Evolutionary conservation across 1,140 invertebrate genomes (phyloP).

Genomic region (Lordiphosa stackelbergi): DNA sequence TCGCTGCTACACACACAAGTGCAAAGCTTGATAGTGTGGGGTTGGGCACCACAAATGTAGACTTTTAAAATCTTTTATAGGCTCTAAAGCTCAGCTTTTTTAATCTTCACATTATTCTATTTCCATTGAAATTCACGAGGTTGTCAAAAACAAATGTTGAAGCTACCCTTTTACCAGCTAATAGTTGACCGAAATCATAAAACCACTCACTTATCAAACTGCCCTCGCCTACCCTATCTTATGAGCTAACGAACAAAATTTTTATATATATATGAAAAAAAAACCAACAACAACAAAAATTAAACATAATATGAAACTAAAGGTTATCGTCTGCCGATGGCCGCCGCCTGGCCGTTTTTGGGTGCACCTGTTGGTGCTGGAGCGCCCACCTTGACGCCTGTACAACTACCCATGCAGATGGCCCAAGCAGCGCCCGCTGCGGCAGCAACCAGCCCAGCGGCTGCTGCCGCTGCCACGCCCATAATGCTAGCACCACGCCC

Average conservation of each 20-base stretch:
- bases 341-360: conserved; percentile 77
- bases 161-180: no score
- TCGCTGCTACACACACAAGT: no score
- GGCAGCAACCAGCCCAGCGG: conserved; percentile 72
- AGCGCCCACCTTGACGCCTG: conserved; percentile 79
- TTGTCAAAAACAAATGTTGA: no score
- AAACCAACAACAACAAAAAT: conserved; percentile 11
- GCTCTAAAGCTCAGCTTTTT: no score
- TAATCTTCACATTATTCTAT: no score
- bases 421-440: conserved; percentile 76
- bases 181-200: no score
- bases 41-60: no score
- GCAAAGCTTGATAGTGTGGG: no score
- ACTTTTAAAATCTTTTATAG: no score
- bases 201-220: conserved; percentile 10
- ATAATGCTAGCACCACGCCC: conserved; percentile 76
- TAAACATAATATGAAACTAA: conserved; percentile 49
- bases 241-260: no score
- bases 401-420: conserved; percentile 55
- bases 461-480: conserved; percentile 76
- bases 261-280: conserved; percentile 7
- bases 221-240: neutral
- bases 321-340: conserved; percentile 81
- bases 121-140: no score
- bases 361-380: conserved; percentile 74